A percentile compares a stretch with the other conserved stretches of the same genome.
Evolutionary conservation across 1,140 invertebrate genomes (phyloP).

Genomic region (Stegodyphus dumicola): DNA sequence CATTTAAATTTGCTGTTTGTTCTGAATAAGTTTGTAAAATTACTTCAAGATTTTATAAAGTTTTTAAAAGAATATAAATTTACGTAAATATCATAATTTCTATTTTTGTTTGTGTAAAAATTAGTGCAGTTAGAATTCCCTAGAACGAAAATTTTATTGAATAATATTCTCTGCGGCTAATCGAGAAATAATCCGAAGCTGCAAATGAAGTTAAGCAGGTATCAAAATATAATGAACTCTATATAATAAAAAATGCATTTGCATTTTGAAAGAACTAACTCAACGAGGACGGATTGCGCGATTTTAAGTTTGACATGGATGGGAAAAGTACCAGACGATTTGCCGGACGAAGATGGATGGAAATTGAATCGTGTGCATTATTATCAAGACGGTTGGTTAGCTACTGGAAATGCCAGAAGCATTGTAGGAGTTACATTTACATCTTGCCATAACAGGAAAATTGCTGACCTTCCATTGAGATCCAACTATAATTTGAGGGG

Average conservation of each 20-base stretch:
- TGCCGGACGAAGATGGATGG: constrained; percentile 79
- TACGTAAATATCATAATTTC: too few species aligned
- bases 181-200: too few species aligned
- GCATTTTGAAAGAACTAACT: constrained; percentile 89
- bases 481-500: constrained; percentile 98
- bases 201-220: too few species aligned
- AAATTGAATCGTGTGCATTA: constrained; percentile 91
- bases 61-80: too few species aligned
- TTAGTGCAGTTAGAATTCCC: too few species aligned
- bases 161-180: too few species aligned
- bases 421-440: constrained; percentile 97
- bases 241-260: constrained; percentile 69
- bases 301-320: constrained; percentile 97
- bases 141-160: too few species aligned
- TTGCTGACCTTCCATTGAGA: constrained; percentile 83
- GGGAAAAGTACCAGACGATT: constrained; percentile 95
- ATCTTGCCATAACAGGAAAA: constrained; percentile 79
- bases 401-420: constrained; percentile 92
- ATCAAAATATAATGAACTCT: neutral
- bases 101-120: too few species aligned
- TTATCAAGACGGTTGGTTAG: constrained; percentile 98
- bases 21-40: too few species aligned
- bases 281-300: constrained; percentile 89
- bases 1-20: too few species aligned
- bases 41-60: too few species aligned